Evolutionary conservation across 2,797 vertebrate genomes (phyloP).

Genomic region (Lepidocolaptes lacrymiger): DNA sequence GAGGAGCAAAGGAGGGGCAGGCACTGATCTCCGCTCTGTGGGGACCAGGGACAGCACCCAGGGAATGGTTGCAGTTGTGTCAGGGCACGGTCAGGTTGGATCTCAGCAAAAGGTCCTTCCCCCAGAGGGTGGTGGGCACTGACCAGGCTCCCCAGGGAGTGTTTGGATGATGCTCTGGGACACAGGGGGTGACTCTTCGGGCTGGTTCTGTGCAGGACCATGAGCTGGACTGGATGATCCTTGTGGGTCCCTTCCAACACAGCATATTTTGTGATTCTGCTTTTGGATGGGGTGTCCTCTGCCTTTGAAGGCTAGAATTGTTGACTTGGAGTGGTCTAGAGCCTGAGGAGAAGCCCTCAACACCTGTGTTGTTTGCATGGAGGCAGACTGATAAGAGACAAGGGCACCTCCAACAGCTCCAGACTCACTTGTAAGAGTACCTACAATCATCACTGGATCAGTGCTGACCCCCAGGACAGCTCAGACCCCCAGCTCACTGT

Average conservation of each 20-base stretch:
- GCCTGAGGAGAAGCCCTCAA: background rate
- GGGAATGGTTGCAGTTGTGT: background rate
- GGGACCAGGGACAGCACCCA: background rate
- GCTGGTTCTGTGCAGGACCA: background rate
- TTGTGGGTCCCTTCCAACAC: background rate
- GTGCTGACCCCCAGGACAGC: background rate
- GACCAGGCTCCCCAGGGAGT: background rate
- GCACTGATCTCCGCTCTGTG: background rate
- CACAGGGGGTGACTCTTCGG: background rate
- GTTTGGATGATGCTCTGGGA: background rate
- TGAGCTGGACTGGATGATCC: background rate
- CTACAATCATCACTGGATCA: fast-evolving
- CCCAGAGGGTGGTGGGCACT: background rate
- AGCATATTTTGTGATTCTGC: background rate
- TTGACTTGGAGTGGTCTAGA: background rate
- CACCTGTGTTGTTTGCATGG: fast-evolving
- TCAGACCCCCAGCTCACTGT: too few species aligned
- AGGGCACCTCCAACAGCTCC: background rate
- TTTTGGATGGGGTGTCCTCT: background rate
- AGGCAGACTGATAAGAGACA: background rate
- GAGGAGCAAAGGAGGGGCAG: background rate
- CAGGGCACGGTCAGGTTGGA: background rate
- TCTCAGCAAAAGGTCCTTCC: background rate
- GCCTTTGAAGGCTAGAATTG: background rate
- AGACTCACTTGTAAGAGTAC: background rate